Evolutionary conservation across 2,888 invertebrate species (phyloP).

Genomic region (Oligia fasciuncula): DNA sequence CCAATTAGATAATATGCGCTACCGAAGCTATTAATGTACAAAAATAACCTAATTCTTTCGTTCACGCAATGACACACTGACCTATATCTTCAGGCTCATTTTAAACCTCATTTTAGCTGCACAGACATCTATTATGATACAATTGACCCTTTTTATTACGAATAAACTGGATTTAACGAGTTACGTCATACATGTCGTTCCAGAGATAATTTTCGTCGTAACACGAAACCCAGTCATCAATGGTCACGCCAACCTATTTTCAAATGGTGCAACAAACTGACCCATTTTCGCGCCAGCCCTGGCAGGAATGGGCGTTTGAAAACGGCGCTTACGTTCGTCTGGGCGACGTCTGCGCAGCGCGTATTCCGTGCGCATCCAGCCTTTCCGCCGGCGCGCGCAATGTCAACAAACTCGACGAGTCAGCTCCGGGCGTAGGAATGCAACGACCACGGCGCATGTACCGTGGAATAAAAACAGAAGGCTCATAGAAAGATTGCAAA

Average conservation of each 20-base stretch:
- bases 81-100: constrained; percentile 44
- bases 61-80: constrained; percentile 38
- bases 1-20: constrained; percentile 65
- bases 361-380: constrained; percentile 82
- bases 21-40: constrained; percentile 46
- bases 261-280: constrained; percentile 56
- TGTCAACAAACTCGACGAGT: constrained; percentile 72
- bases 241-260: constrained; percentile 42
- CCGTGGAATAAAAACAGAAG: constrained; percentile 43
- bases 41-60: constrained; percentile 33
- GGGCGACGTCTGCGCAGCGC: constrained; percentile 81
- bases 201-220: constrained; percentile 38
- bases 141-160: constrained; percentile 46
- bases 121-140: constrained; percentile 17
- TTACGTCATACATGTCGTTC: constrained; percentile 14
- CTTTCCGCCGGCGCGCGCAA: constrained; percentile 75
- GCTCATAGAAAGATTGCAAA: not conserved
- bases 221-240: constrained; percentile 41
- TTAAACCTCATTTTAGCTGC: constrained; percentile 25
- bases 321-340: constrained; percentile 84
- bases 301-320: constrained; percentile 80
- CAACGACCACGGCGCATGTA: constrained; percentile 56
- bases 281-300: constrained; percentile 73
- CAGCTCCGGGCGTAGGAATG: constrained; percentile 65
- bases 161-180: constrained; percentile 42